Percentiles rank a stretch among this genome's conserved stretches.
Conservation (phyloP, 2,888 invertebrate genomes). For the Pseudoips prasinana region DNA sequence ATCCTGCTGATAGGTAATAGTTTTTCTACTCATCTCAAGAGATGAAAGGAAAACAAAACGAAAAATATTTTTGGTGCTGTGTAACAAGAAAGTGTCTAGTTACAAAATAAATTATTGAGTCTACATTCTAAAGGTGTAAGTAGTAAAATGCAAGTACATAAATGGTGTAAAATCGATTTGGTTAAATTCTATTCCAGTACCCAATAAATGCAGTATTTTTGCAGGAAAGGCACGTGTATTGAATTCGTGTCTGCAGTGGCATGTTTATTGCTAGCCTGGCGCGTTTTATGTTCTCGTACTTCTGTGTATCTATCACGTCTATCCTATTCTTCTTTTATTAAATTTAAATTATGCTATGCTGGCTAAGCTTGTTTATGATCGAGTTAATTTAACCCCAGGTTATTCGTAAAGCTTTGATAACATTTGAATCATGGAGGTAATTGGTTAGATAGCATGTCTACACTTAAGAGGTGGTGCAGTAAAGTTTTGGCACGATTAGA, state of each 20-base stretch:
- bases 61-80: too few relatives aligned
- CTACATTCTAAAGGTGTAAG: too few relatives aligned
- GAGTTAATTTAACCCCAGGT: constrained; percentile 10
- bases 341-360: constrained; percentile 34
- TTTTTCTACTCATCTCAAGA: too few relatives aligned
- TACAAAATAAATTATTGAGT: too few relatives aligned
- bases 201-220: constrained; percentile 44
- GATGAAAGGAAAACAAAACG: too few relatives aligned
- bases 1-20: too few relatives aligned
- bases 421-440: not conserved
- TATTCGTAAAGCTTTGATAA: constrained; percentile 7
- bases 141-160: too few relatives aligned
- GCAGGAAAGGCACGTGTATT: constrained; percentile 43
- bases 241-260: constrained; percentile 49
- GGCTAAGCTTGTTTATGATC: constrained; percentile 36
- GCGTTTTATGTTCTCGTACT: constrained; percentile 52
- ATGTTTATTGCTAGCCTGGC: constrained; percentile 54
- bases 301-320: constrained; percentile 35
- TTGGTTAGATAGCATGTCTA: too few relatives aligned
- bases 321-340: constrained; percentile 47
- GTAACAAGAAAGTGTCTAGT: too few relatives aligned
- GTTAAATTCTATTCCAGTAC: constrained; percentile 16
- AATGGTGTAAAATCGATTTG: not conserved
- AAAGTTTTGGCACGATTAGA: constrained; percentile 34
- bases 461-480: constrained; percentile 6